phyloP scores from a whole-genome alignment of 2,113 vertebrate genomes.

The Heterochromis multidens region DNA sequence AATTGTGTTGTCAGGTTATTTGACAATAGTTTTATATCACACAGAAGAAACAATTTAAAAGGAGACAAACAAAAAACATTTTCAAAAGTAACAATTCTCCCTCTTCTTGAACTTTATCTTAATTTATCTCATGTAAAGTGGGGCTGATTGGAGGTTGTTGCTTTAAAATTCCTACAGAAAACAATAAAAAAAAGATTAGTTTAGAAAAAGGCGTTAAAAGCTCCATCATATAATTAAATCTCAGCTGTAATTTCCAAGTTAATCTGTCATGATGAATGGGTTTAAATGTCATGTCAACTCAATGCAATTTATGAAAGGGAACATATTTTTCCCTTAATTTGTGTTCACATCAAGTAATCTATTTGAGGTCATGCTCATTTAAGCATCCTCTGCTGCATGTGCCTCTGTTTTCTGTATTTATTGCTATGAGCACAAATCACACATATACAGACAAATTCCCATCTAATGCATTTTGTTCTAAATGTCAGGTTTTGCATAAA shows the following conservation, averaged over 20 bases:
- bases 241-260: neutral
- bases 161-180: neutral
- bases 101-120: neutral
- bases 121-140: neutral
- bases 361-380: neutral
- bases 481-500: conserved; percentile 20
- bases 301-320: neutral
- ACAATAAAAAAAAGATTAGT: neutral
- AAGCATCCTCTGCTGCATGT: neutral
- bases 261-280: conserved; percentile 1
- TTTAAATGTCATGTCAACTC: conserved; percentile 5
- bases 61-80: neutral
- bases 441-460: neutral
- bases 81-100: neutral
- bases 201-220: neutral
- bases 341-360: conserved; percentile 1
- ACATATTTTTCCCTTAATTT: conserved; percentile 2
- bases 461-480: neutral
- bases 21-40: neutral
- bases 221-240: neutral
- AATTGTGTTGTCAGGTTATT: neutral
- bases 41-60: neutral
- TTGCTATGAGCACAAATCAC: neutral
- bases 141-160: accelerated
- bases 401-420: conserved; percentile 4